phyloP scores from a whole-genome alignment of 2,888 invertebrate genomes.

The Torymus auratus region DNA sequence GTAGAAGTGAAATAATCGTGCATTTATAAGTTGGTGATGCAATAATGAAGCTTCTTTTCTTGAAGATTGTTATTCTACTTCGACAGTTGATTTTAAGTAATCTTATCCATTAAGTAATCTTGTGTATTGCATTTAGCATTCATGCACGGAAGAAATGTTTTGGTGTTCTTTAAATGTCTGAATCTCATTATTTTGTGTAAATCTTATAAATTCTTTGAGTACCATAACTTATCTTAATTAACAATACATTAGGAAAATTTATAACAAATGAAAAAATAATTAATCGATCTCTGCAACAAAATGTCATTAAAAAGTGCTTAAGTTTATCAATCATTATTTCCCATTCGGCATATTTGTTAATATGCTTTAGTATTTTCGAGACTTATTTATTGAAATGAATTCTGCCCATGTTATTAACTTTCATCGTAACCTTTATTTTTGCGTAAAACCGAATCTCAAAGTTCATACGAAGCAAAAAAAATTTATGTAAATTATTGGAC shows the following conservation, averaged over 20 bases:
- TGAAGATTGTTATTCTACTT: slow-evolving; percentile 27
- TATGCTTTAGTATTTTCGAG: no score
- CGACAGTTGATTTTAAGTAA: slow-evolving; percentile 54
- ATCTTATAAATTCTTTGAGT: no score
- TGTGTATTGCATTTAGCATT: background rate
- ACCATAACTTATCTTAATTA: no score
- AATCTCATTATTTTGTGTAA: no score
- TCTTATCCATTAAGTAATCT: background rate
- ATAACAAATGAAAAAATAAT: no score
- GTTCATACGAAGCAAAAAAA: background rate
- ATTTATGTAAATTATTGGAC: slow-evolving; percentile 21
- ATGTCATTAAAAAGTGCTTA: no score
- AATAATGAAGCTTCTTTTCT: background rate
- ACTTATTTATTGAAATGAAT: no score
- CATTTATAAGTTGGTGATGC: background rate
- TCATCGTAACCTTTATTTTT: background rate
- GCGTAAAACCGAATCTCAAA: background rate
- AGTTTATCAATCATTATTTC: no score
- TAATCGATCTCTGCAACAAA: no score
- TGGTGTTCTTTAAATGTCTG: slow-evolving; percentile 16
- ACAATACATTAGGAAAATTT: no score
- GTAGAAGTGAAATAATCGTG: slow-evolving; percentile 1
- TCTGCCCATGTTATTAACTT: no score
- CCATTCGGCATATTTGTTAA: no score
- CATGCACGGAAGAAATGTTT: background rate